Base-by-base conservation (phyloP, 2,888 invertebrate genomes). In the Chymomyza procnemis region DNA sequence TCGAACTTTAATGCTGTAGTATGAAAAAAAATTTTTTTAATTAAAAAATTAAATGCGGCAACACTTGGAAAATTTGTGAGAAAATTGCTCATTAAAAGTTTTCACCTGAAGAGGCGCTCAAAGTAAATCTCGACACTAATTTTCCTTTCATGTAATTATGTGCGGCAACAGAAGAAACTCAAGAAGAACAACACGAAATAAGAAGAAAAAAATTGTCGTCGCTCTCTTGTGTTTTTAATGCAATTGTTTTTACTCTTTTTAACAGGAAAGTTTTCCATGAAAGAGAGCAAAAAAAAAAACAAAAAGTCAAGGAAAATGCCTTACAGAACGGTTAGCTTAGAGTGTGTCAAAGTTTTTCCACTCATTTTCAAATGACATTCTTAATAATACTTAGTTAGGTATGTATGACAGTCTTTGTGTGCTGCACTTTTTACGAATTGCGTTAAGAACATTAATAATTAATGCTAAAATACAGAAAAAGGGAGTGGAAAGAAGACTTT, bases 51-150 rank as follows among this genome's bases (percentile, higher is more conserved):
- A 83, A 87, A 74, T 85, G 83, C 75, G 79, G 75, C 78, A 87
- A 75, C 87, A 85, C 83, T 85, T 85, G 76, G 72, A 81, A 63
- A 86, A 74, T 86, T 86, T 84, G 78, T 73, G 75, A 73, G 80
- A 87, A 87, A 87, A 83, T 84, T 85, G 87, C 84, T 84, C 86
- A 87, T 84, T 84, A 84, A 84, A 84, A 84, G 87, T 84, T 84
- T 84, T 79, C 86, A 85, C 79, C 84, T 85, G 83, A 71, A 64
- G 78, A 75, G 79, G 71, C 69, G 71, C 83, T 78, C 78, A 78
- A 82, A 78, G 75, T 69, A 85, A 87, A 83, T 83, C 85, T 83
- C 85, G 69, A 76, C 85, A 85, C 80, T 79, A 85, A 82, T 83
- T 87, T 85, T 69, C 66, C 74, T 75, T 74, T 82, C 69, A 75